Evolutionary conservation across 2,888 invertebrate species (phyloP), one percentile per base, ranked within the genome.

Genomic region (Barypeithes pellucidus): DNA sequence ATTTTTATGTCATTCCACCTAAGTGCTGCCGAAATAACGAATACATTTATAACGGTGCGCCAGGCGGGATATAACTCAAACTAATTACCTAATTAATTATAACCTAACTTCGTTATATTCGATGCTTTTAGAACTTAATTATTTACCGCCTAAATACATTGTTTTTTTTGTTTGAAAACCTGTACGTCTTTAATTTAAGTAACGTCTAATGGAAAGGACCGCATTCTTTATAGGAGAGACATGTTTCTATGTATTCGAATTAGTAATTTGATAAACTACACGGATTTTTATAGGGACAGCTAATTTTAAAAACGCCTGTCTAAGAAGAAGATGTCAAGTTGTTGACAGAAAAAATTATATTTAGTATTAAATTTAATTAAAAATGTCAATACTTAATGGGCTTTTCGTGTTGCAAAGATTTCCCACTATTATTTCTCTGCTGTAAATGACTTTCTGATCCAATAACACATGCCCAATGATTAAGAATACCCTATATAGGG

Each of bases 31-130:
- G 62, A 69, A 62, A 69, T 41, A 61, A 36, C 60, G 62, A 20
- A 39, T 52, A 62, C 36, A 47, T 63, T 47, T 60, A 62, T 59
- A 54, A 39, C 62, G 29, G 69, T 29, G 54, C 61, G 16, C 47
- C 33, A 18, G 57, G 20, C 63, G 61, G 33, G 72, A 61, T 70
- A 77, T 79, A 77, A 77, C 57, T 79, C 79, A 79, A 73, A 77
- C 54, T 79, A 79, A 79, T 79, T 70, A 76, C 60, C 61, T 75
- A 77, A 79, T 79, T 79, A 76, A 79, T 79, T 77, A 77, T 45
- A 65, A 71, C 70, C 65, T 66, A 77, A 77, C 74, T 76, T 72
- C 69, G 61, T 76, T 76, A 71, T 62, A 54, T 70, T 67, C 47
- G 61, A 65, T 60, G 73, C 66, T 70, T 76, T 76, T 75, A 75